These are phyloP conservation scores for Dastarcus helophoroides DNA, from an alignment of 2,888 invertebrate species.

Conservation along the genomic window DNA sequence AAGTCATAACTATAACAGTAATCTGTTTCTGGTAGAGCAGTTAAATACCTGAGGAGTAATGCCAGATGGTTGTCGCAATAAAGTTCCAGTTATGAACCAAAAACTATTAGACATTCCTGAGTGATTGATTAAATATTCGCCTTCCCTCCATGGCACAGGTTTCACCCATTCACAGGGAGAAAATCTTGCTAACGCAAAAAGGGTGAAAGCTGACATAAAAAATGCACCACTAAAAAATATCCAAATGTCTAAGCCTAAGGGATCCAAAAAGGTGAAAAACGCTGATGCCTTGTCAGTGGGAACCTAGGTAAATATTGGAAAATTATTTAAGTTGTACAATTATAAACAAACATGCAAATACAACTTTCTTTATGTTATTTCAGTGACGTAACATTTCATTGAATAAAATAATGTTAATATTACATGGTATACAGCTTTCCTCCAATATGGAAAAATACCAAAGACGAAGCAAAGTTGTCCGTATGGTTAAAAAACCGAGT, in stretches of 20 bases:
- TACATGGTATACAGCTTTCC: too few species aligned
- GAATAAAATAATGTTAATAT: too few species aligned
- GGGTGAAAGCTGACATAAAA: constrained; percentile 45
- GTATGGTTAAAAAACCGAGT: too few species aligned
- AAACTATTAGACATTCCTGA: constrained; percentile 53
- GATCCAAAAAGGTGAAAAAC: constrained; percentile 55
- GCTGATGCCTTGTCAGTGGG: constrained; percentile 46
- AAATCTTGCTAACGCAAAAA: constrained; percentile 50
- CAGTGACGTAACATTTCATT: too few species aligned
- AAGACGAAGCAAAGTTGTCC: too few species aligned
- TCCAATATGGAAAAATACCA: too few species aligned
- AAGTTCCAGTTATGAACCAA: constrained; percentile 55
- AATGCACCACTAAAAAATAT: constrained; percentile 49
- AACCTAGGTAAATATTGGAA: constrained; percentile 27
- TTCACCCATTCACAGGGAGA: constrained; percentile 53
- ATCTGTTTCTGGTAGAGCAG: too few species aligned
- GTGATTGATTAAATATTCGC: constrained; percentile 39
- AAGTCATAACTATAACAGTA: too few species aligned
- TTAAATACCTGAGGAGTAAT: constrained; percentile 47
- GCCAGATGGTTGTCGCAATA: constrained; percentile 51
- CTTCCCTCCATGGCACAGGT: constrained; percentile 34
- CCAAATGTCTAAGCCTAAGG: constrained; percentile 55
- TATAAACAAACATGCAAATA: too few species aligned
- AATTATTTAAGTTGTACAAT: neutral
- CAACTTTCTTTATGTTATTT: too few species aligned